Conservation (phyloP, 92 coral and sea anemone species). For the Siderastrea siderea region DNA sequence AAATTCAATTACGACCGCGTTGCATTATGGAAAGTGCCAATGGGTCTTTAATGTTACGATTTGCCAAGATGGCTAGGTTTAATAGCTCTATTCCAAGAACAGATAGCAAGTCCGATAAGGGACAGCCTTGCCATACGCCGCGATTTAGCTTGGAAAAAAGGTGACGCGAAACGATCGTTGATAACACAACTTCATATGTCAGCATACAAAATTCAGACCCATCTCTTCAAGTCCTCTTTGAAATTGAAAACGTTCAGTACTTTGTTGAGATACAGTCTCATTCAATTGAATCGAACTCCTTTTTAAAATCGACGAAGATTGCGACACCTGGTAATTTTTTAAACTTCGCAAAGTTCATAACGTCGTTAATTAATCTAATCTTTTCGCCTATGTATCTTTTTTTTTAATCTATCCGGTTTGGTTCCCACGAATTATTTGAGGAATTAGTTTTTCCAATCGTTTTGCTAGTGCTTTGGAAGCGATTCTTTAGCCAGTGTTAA, state of each 20-base stretch:
- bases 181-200: constrained; percentile 20
- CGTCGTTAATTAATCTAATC: neutral
- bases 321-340: neutral
- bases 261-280: constrained; percentile 5
- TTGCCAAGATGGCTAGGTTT: neutral
- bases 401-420: constrained; percentile 22
- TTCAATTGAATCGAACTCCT: constrained; percentile 29
- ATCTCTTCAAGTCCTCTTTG: constrained; percentile 6
- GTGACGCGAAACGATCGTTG: constrained; percentile 20
- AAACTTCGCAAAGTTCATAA: neutral
- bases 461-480: constrained; percentile 4
- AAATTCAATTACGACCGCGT: too few species aligned
- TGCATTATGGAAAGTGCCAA: too few species aligned
- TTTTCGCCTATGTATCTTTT: constrained; percentile 25
- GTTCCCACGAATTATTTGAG: neutral
- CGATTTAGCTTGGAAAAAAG: neutral
- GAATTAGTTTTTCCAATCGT: constrained; percentile 5
- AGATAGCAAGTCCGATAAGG: too few species aligned
- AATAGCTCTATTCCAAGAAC: too few species aligned
- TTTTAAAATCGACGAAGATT: constrained; percentile 15
- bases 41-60: neutral
- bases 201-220: neutral
- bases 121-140: too few species aligned
- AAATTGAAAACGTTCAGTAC: constrained; percentile 13
- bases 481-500: neutral